Evolutionary conservation across 2,888 invertebrate genomes (phyloP), one percentile per base, ranked within the genome.

Genomic region (Xanthia icteritia): DNA sequence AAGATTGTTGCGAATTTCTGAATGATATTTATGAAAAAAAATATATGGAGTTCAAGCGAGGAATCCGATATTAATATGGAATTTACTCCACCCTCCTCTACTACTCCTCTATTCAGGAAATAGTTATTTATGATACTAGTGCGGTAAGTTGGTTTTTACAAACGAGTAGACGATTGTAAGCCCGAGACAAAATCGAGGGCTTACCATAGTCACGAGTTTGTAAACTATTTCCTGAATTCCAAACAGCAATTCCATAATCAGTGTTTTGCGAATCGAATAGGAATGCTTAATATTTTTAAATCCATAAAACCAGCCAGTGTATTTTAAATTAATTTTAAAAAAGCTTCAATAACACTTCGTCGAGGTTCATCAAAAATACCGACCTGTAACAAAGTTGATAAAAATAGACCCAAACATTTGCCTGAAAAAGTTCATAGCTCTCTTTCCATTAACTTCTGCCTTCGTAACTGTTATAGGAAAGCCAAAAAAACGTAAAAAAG

Each of bases 371-470:
- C 56, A 66, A 79, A 67, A 75, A 76, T 60, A 67, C 63, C 0
- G 39, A 20, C 51, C 63, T 11, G 39, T 31, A 39, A 72, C 31
- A 66, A 63, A 60, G 60, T 76, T 79, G 23, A 71, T 56, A 73
- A 75, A 82, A 81, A 70, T 17, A 54, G 45, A 72, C 15, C 17
- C 17, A 20, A 60, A 82, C 60, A 73, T 58, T 48, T 48, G 20
- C 13, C 54, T 64, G 58, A 58, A 79, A 78, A 78, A 36, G 58
- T 73, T 70, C 17, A 8, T 58, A 60, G 39, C 42, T 23, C 58
- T 69, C 67, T 61, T 83, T 83, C 79, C 67, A 69, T 23, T 17
- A 51, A 76, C 72, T 80, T 31, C n/a, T 23, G 9, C 66, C 61
- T 58, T 48, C 69, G 80, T 64, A 64, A 45, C 63, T n/a, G 81